Conservation (phyloP, 1,140 invertebrate species). For the Drosophila nebulosa region DNA sequence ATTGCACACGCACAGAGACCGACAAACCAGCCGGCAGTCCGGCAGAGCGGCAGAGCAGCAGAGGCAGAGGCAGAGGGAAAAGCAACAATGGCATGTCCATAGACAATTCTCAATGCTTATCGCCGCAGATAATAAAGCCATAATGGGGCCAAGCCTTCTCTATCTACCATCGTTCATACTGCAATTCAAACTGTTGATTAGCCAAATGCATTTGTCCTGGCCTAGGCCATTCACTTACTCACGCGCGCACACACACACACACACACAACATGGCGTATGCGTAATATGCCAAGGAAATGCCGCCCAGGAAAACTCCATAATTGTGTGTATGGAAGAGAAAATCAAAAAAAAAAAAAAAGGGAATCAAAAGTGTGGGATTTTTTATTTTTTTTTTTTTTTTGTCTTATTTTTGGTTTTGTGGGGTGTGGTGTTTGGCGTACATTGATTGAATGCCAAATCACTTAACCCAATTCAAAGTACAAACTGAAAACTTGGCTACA, state of each 20-base stretch:
- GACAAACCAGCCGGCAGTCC: too few species aligned
- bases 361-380: not conserved
- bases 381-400: too few species aligned
- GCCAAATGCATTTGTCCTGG: constrained; percentile 33
- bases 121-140: constrained; percentile 55
- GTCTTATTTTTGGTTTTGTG: too few species aligned
- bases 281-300: constrained; percentile 45
- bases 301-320: constrained; percentile 44
- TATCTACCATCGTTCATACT: not conserved
- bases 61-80: not conserved
- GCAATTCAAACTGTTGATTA: constrained; percentile 51
- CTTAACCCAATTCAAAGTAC: constrained; percentile 67
- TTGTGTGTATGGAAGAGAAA: constrained; percentile 27
- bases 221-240: too few species aligned
- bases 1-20: constrained; percentile 37
- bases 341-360: not conserved
- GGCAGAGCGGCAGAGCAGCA: too few species aligned
- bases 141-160: constrained; percentile 25
- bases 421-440: constrained; percentile 3
- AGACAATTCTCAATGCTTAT: constrained; percentile 43
- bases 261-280: constrained; percentile 35
- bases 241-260: not conserved
- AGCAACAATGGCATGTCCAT: constrained; percentile 21
- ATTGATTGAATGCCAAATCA: constrained; percentile 69
- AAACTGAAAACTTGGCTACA: constrained; percentile 45